Conservation (phyloP, 2,888 invertebrate species). For the Oscheius sp. region DNA sequence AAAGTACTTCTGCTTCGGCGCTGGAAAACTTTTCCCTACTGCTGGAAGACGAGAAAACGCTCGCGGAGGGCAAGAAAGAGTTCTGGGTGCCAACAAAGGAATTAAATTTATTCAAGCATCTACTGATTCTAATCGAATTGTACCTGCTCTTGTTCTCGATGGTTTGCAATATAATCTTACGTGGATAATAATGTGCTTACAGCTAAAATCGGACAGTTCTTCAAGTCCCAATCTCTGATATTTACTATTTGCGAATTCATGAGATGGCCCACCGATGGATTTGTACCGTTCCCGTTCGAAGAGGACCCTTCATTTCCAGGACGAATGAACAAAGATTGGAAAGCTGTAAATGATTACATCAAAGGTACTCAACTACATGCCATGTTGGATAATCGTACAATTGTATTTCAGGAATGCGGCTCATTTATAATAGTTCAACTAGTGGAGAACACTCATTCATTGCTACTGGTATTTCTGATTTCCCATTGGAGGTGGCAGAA, state of each 20-base stretch:
- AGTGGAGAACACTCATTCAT: slow-evolving; percentile 25
- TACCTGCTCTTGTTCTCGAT: slow-evolving; percentile 32
- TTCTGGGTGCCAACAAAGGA: slow-evolving; percentile 28
- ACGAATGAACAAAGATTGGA: slow-evolving; percentile 29
- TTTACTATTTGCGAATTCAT: slow-evolving; percentile 16
- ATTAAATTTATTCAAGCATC: slow-evolving; percentile 33
- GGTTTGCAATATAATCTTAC: slow-evolving; percentile 10
- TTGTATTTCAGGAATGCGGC: slow-evolving; percentile 11
- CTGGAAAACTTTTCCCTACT: slow-evolving; percentile 31
- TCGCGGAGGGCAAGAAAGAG: slow-evolving; percentile 24
- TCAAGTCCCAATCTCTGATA: slow-evolving; percentile 23
- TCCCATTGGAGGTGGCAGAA: slow-evolving; percentile 3
- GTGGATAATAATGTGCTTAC: too few species aligned
- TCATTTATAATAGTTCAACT: not conserved
- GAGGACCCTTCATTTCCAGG: not conserved
- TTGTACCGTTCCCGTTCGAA: slow-evolving; percentile 4
- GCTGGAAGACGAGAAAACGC: not conserved
- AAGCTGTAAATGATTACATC: slow-evolving; percentile 14
- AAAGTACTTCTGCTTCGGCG: slow-evolving; percentile 17
- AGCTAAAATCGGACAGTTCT: slow-evolving; percentile 37
- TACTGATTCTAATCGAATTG: not conserved
- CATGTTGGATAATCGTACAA: too few species aligned
- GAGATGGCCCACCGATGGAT: not conserved
- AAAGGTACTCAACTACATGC: not conserved
- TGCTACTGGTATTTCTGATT: slow-evolving; percentile 18